Base-by-base conservation (phyloP, 2,888 invertebrate genomes). In the Sycophila texana region DNA sequence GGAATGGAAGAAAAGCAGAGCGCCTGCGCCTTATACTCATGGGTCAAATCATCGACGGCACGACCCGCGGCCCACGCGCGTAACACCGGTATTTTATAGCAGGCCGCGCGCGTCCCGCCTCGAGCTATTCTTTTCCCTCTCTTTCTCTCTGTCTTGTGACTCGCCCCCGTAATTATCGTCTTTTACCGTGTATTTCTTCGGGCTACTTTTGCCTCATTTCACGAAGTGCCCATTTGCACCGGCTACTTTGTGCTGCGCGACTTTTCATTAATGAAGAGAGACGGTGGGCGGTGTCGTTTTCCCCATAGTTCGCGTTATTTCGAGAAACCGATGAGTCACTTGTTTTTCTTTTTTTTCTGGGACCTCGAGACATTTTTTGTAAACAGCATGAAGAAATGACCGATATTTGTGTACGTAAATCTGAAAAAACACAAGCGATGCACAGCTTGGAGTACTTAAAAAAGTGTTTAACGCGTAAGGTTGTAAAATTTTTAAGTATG, bases 81-180 rank as follows among this genome's bases (percentile, higher is more conserved):
- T 86, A 88, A 86, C 87, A 86, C 86, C 83, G 85, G 86, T 88
- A 85, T 86, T 88, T 88, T 88, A 86, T 87, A 88, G 87, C 84
- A 83, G 83, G 83, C 83, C 81, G 83, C 80, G 67, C n/a, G 22
- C 74, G 71, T 76, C 58, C 82, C 83, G 82, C 83, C 84, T 82
- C 82, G 83, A 82, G 85, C 86, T 84, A 16, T 13, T 14, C 26
- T 14, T 30, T 83, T 85, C 81, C 2, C 26, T 22, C 57, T 47
- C 14, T 18, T 26, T 18, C 53, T 61, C 18, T 16, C 57, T 20
- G 18, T 7, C 16, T 18, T 13, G 10, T 10, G 63, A 16, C 58
- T 20, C 83, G 82, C 82, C 84, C 79, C 81, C 83, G 80, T 82
- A 83, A 84, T 84, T 82, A 84, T 82, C 80, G 49, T 74, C 57